phyloP scores from a whole-genome alignment of 2,797 vertebrate species.

The Tachyglossus aculeatus region DNA sequence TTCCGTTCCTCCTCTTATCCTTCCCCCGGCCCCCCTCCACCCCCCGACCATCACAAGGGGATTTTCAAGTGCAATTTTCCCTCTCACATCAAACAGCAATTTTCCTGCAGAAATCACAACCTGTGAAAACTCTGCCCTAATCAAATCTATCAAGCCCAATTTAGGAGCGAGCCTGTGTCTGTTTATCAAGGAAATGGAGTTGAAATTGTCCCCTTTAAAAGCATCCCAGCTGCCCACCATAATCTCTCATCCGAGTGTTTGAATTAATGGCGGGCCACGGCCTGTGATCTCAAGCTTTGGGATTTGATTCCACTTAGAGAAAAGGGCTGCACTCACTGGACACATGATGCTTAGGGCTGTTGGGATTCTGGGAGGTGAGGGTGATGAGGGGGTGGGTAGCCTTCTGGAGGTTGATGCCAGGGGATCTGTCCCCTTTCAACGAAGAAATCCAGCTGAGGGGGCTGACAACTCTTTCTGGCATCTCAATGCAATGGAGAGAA shows the following conservation, averaged over 20 bases:
- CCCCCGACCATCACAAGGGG: constrained; percentile 27
- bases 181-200: constrained; percentile 77
- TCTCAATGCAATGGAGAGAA: no score
- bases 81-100: constrained; percentile 50
- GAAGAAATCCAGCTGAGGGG: constrained; percentile 8
- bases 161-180: constrained; percentile 63
- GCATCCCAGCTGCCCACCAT: constrained; percentile 65
- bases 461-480: background rate
- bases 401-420: constrained; percentile 18
- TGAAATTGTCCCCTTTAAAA: constrained; percentile 74
- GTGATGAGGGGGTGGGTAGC: constrained; percentile 14
- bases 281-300: constrained; percentile 66
- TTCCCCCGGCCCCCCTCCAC: no score
- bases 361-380: constrained; percentile 42
- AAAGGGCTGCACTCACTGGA: constrained; percentile 77
- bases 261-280: constrained; percentile 70
- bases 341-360: constrained; percentile 59
- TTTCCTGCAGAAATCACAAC: constrained; percentile 71
- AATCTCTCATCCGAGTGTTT: constrained; percentile 64
- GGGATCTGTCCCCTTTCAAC: background rate
- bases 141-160: constrained; percentile 75
- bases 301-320: constrained; percentile 73
- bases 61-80: constrained; percentile 59
- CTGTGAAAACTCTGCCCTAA: constrained; percentile 72
- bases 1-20: constrained; percentile 37